Evolutionary conservation across 2,888 invertebrate species (phyloP).

Genomic region (Scaptomyza cyrtandrae): DNA sequence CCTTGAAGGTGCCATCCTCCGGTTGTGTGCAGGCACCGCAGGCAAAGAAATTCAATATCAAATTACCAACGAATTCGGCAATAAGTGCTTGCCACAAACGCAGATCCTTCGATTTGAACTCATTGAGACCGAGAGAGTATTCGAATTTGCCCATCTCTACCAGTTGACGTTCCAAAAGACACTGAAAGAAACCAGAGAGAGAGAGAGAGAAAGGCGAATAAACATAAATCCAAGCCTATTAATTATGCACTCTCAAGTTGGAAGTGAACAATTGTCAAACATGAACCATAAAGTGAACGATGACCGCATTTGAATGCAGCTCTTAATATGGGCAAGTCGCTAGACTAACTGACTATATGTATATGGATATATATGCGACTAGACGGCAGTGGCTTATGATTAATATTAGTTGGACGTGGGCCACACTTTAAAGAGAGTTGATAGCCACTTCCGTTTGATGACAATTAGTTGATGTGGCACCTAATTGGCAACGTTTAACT

Average conservation of each 20-base stretch:
- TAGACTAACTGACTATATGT: constrained; percentile 4
- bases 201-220: constrained; percentile 3
- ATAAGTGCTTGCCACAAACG: constrained; percentile 91
- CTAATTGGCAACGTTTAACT: constrained; percentile 34
- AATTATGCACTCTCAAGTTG: constrained; percentile 48
- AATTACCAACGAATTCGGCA: constrained; percentile 94
- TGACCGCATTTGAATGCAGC: constrained; percentile 55
- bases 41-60: constrained; percentile 94
- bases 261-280: constrained; percentile 60
- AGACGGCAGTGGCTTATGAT: constrained; percentile 1
- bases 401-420: constrained; percentile 1
- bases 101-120: constrained; percentile 88
- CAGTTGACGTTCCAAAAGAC: constrained; percentile 29
- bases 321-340: constrained; percentile 38
- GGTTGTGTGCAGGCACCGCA: constrained; percentile 90
- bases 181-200: constrained; percentile 40
- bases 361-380: background rate
- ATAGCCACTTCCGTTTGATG: constrained; percentile 45
- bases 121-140: constrained; percentile 89
- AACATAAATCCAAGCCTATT: constrained; percentile 1
- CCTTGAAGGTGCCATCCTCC: constrained; percentile 87
- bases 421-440: constrained; percentile 10
- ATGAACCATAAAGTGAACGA: constrained; percentile 39
- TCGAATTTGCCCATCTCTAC: constrained; percentile 85
- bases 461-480: constrained; percentile 28